These are phyloP conservation scores for Oncopodura yosiiana DNA, from an alignment of 1,140 invertebrate species.

Conservation along the genomic window DNA sequence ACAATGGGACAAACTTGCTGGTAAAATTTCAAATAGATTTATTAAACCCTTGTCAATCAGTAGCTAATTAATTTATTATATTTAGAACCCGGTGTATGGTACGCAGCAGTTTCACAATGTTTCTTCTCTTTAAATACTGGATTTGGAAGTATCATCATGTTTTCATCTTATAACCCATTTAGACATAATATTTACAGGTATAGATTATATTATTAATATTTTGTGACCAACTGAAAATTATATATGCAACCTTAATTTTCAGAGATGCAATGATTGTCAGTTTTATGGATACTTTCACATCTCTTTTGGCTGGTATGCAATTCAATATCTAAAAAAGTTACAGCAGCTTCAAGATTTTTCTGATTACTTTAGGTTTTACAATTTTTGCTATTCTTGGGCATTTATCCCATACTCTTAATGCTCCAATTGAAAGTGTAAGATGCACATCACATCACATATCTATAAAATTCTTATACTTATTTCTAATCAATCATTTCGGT, in stretches of 20 bases:
- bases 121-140: constrained; percentile 9
- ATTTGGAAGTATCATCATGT: constrained; percentile 11
- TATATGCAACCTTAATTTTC: neutral
- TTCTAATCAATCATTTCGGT: too few species aligned
- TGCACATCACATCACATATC: too few species aligned
- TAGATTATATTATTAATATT: neutral
- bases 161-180: constrained; percentile 9
- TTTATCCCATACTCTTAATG: constrained; percentile 35
- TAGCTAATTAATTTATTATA: too few species aligned
- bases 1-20: constrained; percentile 52
- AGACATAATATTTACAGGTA: constrained; percentile 1
- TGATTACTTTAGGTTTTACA: too few species aligned
- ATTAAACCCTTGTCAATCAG: too few species aligned
- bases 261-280: constrained; percentile 45
- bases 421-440: too few species aligned
- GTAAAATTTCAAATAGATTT: too few species aligned
- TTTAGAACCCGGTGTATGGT: constrained; percentile 47
- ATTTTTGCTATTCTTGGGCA: constrained; percentile 44
- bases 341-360: too few species aligned
- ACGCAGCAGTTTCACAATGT: constrained; percentile 65
- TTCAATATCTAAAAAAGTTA: too few species aligned
- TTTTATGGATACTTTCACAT: constrained; percentile 28
- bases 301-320: constrained; percentile 39
- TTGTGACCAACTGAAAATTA: neutral
- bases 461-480: too few species aligned